Evolutionary conservation across 2,797 vertebrate genomes (phyloP), one percentile per base, ranked within the genome.

Genomic region (Dendrocincla fuliginosa): DNA sequence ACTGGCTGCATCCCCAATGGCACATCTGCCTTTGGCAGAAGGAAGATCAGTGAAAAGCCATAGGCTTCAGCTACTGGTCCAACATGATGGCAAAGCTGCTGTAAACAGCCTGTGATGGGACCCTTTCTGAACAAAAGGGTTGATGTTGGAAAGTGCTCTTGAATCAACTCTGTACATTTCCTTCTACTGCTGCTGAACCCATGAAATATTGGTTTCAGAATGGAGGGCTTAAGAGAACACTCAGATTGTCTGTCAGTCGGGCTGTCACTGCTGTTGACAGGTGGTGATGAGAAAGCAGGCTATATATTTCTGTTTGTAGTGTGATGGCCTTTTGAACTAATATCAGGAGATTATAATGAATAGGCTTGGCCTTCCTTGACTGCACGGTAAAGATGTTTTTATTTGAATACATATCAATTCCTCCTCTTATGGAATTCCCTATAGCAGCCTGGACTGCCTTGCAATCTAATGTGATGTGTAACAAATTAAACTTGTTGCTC

Each of bases 271-370:
- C 49, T 64, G 33, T 32, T 94, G 93, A 77, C 2, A 20, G 71
- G 85, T 61, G 57, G 35, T 75, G 84, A 83, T 83, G 85, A 73
- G 65, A 94, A 87, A 81, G 60, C n/a, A 91, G 57, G 23, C 68
- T 81, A 4, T 85, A 63, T 71, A 73, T 87, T 87, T 91, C 87
- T 93, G 64, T 65, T 82, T 10, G 0, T 47, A 81, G 68, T 17
- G 15, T 2, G 6, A 83, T 84, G 57, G 24, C 4, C 56, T 96
- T 95, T 80, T 67, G 35, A 91, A 77, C 68, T 50, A 42, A 2
- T 44, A 53, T 35, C 64, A 61, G 61, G 53, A 87, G 41, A 65
- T 32, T 47, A 24, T 47, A 87, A 91, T 37, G 73, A 67, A 91
- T 56, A 85, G 27, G n/a, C 19, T 68, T 68, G 60, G 73, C 53